Base-by-base conservation (phyloP, 2,888 invertebrate species). In the Ectemnius lituratus region DNA sequence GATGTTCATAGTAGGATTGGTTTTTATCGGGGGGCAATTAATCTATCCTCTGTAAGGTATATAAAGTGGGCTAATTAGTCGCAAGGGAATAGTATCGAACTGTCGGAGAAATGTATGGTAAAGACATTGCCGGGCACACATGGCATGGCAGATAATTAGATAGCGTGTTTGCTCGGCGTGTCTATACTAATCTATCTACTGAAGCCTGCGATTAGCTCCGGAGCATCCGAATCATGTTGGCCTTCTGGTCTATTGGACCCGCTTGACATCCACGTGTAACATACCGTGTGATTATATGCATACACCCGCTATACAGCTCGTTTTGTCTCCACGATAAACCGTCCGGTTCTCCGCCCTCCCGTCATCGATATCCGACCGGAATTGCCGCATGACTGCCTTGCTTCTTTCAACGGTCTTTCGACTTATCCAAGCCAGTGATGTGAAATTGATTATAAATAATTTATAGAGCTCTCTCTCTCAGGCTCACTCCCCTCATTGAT, bases 181-280 rank as follows among this genome's bases (percentile, higher is more conserved):
- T 73, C 60, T 62, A 58, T 71, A 69, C 69, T 78, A 80, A 80
- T 80, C 66, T 69, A 68, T 66, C 73, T 67, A 23, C 20, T 18
- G 62, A 57, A 67, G 67, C 49, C 71, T 59, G 46, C 64, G 65
- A 73, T 76, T 67, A 37, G 37, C 37, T 37, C 37, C 37, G 37
- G 37, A 37, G 72, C 58, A 73, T 81, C 63, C 75, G 72, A 81
- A 82, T 81, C 78, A 75, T 84, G 81, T 85, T 81, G 75, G 75
- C 75, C 78, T 85, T 84, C 70, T 75, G 78, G 83, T 84, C 84
- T 80, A 64, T 75, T 70, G 78, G 77, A 63, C 80, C 80, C 68
- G 60, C 62, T 73, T 75, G 76, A 81, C 49, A 58, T 73, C 23
- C 37, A 62, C 4, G 45, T 28, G 56, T 47, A 63, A 69, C 66